Evolutionary conservation across 2,888 invertebrate species (phyloP).

Genomic region (Aethes cnicana): DNA sequence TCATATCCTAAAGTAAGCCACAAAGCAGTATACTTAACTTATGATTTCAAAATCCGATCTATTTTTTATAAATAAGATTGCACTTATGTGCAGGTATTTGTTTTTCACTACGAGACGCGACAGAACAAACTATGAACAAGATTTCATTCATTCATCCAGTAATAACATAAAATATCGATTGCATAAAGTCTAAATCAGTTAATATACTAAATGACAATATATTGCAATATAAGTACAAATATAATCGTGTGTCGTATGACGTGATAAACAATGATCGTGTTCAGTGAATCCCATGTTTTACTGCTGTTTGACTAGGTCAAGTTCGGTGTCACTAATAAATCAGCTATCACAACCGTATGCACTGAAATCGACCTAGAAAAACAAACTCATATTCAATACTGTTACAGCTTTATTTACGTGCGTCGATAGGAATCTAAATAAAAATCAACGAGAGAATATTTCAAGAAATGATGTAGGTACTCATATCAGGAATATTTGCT

Average conservation of each 20-base stretch:
- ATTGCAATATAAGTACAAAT: too few relatives aligned
- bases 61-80: too few relatives aligned
- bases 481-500: slow-evolving; percentile 29
- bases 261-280: background rate
- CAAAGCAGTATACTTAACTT: too few relatives aligned
- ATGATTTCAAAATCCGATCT: too few relatives aligned
- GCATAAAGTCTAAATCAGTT: too few relatives aligned
- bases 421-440: slow-evolving; percentile 11
- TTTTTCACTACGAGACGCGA: too few relatives aligned
- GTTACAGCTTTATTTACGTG: slow-evolving; percentile 4
- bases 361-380: slow-evolving; percentile 28
- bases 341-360: slow-evolving; percentile 28
- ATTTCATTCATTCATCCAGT: too few relatives aligned
- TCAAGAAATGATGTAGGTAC: background rate
- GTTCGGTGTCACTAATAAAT: slow-evolving; percentile 27
- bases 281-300: slow-evolving; percentile 6
- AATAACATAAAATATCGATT: too few relatives aligned
- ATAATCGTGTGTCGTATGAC: background rate
- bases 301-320: slow-evolving; percentile 24
- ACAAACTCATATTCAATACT: slow-evolving; percentile 13
- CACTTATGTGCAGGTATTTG: too few relatives aligned
- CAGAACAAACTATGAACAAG: too few relatives aligned
- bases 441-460: slow-evolving; percentile 16
- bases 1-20: too few relatives aligned
- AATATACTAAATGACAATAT: too few relatives aligned